Evolutionary conservation across 2,113 vertebrate genomes (phyloP).

Genomic region (Lophochroa leadbeateri): DNA sequence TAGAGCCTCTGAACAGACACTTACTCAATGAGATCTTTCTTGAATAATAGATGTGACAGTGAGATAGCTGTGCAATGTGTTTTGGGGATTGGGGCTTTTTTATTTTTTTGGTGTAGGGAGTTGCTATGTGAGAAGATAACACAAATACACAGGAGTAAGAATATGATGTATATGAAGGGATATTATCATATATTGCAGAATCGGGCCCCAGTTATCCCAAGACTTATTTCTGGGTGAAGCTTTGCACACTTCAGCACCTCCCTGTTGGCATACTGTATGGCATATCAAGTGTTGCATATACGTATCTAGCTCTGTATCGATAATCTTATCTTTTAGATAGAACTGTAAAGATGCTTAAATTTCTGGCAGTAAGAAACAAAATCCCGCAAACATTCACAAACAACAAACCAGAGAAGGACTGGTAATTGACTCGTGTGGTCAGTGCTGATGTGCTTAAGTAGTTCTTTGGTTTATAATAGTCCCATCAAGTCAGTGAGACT

Average conservation of each 20-base stretch:
- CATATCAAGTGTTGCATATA: background rate
- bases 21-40: constrained; percentile 75
- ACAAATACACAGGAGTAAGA: background rate
- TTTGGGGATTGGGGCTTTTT: background rate
- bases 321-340: background rate
- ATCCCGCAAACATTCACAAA: background rate
- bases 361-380: background rate
- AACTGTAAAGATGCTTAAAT: background rate
- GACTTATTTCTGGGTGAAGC: background rate
- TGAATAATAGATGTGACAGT: constrained; percentile 74
- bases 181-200: background rate
- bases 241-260: background rate
- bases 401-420: background rate
- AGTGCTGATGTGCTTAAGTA: background rate
- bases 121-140: background rate
- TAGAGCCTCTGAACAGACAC: constrained; percentile 73
- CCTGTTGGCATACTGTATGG: background rate
- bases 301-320: background rate
- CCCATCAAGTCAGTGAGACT: background rate
- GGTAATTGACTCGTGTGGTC: background rate
- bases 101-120: background rate
- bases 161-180: background rate
- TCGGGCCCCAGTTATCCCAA: background rate
- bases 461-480: background rate
- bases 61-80: constrained; percentile 35